These are phyloP conservation scores for Aplochiton taeniatus DNA, from an alignment of 2,797 vertebrate genomes.

Conservation along the genomic window DNA sequence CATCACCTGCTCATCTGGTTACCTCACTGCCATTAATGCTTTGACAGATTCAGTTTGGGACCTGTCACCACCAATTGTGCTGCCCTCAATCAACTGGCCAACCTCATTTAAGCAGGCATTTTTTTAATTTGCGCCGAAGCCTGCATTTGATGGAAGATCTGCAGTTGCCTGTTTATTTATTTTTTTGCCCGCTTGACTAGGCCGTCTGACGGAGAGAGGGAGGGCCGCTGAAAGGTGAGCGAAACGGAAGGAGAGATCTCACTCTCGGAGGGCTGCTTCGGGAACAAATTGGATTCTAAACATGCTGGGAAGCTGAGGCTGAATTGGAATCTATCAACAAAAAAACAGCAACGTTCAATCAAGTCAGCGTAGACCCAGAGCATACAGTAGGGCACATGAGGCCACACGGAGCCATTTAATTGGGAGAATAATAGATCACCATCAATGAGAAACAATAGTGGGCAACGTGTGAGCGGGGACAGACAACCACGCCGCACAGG, in stretches of 20 bases:
- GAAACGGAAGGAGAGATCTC: neutral
- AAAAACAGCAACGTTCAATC: neutral
- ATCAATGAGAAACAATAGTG: neutral
- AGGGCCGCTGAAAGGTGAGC: neutral
- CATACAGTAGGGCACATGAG: neutral
- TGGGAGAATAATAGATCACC: neutral
- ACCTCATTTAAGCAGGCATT: conserved; percentile 52
- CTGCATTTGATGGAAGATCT: conserved; percentile 45
- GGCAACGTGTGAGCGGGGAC: neutral
- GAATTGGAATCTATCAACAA: neutral
- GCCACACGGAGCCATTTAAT: neutral
- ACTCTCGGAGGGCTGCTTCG: neutral
- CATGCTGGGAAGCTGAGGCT: too few species aligned
- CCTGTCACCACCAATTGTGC: conserved; percentile 56
- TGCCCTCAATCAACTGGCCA: conserved; percentile 48
- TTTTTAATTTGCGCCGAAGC: conserved; percentile 50
- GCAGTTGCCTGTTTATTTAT: neutral
- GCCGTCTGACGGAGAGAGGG: neutral
- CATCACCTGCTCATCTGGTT: conserved; percentile 60
- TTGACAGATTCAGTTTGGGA: conserved; percentile 63
- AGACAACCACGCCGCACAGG: neutral
- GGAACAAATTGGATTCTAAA: too few species aligned
- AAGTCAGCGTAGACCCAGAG: neutral
- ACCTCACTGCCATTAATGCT: conserved; percentile 40
- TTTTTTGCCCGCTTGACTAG: conserved; percentile 23